Evolutionary conservation across 1,140 invertebrate species (phyloP).

Genomic region (Drosophila setifemur): DNA sequence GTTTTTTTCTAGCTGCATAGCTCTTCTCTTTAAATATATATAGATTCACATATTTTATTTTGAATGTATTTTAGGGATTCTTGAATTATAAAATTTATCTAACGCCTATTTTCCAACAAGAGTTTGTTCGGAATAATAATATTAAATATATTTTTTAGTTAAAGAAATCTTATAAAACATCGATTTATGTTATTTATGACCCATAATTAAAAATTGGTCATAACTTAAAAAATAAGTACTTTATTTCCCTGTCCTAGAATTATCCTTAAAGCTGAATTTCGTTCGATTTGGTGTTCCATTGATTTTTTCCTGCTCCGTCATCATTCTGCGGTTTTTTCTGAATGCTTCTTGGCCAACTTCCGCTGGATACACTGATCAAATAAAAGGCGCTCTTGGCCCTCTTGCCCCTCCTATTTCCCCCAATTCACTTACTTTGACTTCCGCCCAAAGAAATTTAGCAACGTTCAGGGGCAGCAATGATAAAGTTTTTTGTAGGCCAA

Average conservation of each 20-base stretch:
- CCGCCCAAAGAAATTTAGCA: conserved; percentile 17
- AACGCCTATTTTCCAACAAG: too few species aligned
- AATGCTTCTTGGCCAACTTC: conserved; percentile 33
- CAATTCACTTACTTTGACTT: background rate
- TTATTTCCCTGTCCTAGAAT: conserved; percentile 12
- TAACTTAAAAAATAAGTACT: background rate
- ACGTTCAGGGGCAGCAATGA: background rate
- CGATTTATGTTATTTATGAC: too few species aligned
- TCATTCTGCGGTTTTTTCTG: conserved; percentile 27
- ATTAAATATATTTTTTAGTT: too few species aligned
- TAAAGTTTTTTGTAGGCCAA: conserved; percentile 22
- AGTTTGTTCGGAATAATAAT: too few species aligned
- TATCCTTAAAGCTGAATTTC: conserved; percentile 20
- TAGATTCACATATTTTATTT: too few species aligned
- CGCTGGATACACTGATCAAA: conserved; percentile 37
- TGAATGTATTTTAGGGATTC: too few species aligned
- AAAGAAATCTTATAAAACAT: too few species aligned
- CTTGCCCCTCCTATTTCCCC: background rate
- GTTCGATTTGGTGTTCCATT: conserved; percentile 42
- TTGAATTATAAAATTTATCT: too few species aligned
- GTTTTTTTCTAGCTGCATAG: too few species aligned
- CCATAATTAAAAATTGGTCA: background rate
- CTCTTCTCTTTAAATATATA: too few species aligned
- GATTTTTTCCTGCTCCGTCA: conserved; percentile 46
- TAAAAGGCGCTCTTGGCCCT: conserved; percentile 23